A percentile compares a stretch with the other conserved stretches of the same genome.
phyloP scores from a whole-genome alignment of 30 jellyfish, hydroid and myxozoan species.

The Turritopsis dohrnii region DNA sequence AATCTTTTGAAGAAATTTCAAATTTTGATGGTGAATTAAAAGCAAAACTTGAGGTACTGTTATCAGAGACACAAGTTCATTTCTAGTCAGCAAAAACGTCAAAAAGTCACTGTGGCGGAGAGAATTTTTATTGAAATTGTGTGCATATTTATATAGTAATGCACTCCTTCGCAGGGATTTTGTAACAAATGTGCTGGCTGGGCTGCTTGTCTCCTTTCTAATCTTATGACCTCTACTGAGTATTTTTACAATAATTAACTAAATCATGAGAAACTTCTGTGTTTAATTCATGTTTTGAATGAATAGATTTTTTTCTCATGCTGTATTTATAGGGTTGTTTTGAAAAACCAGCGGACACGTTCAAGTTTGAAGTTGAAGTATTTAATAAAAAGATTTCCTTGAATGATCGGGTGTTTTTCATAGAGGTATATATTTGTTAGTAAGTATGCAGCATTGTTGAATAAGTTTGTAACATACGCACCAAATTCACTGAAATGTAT shows the following conservation, averaged over 20 bases:
- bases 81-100: neutral
- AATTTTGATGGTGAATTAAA: neutral
- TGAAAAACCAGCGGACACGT: constrained; percentile 20
- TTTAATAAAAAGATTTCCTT: constrained; percentile 51
- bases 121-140: no score
- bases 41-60: neutral
- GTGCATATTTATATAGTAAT: no score
- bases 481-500: no score
- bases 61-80: neutral
- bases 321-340: constrained; percentile 7
- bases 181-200: no score
- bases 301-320: neutral
- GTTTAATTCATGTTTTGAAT: neutral
- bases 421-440: constrained; percentile 38
- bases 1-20: neutral
- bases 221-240: no score
- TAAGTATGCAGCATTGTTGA: neutral
- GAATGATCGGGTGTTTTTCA: constrained; percentile 47
- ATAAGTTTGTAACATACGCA: neutral
- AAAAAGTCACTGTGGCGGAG: no score
- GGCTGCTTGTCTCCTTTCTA: no score
- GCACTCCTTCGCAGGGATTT: neutral
- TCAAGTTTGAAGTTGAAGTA: constrained; percentile 59
- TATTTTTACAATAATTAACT: no score
- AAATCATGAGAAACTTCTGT: neutral